Evolutionary conservation across 2,113 vertebrate species (phyloP), one percentile per base, ranked within the genome.

Genomic region (Hystrix cristata): DNA sequence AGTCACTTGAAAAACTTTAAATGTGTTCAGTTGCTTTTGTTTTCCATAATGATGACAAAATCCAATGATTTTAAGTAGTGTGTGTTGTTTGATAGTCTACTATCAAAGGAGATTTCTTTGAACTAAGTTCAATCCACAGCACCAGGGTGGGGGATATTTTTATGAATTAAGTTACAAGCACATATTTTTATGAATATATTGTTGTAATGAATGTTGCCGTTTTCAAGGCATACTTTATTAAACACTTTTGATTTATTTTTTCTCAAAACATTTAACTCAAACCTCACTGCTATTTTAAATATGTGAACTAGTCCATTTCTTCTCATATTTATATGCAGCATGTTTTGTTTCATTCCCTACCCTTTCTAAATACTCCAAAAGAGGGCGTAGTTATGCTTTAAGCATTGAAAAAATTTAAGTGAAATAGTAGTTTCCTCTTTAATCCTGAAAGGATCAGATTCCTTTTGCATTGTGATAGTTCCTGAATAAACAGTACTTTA

Each of bases 381-480:
- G 92, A 92, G 80, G 38, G 6, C 7, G 0, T 84, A 87, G 38
- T 84, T 90, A 90, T 64, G 60, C 34, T 71, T 74, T 29, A 88
- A 92, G 21, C 65, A 82, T 46, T 94, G 67, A 90, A 86, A 69
- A 74, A 7, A 46, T 76, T 69, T 80, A 91, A 51, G n/a, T 91
- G 27, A 95, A 53, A 31, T 69, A n/a, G 31, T 64, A 78, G 13
- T 78, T 93, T 91, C 31, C 64, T 90, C 86, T 98, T 91, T 94
- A 96, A 94, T 94, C 38, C 76, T 93, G 83, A 86, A 84, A 87
- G 48, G 72, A 59, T 79, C 53, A 48, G 84, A 92, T 83, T 92
- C 55, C n/a, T 92, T 97, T 93, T 95, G 25, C 48, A 74, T 82
- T 95, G 65, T 94, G 81, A 78, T 82, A 53, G 57, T 95, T 92